These are phyloP conservation scores for Aphrophora alni DNA, from an alignment of 2,888 invertebrate genomes.

Conservation along the genomic window DNA sequence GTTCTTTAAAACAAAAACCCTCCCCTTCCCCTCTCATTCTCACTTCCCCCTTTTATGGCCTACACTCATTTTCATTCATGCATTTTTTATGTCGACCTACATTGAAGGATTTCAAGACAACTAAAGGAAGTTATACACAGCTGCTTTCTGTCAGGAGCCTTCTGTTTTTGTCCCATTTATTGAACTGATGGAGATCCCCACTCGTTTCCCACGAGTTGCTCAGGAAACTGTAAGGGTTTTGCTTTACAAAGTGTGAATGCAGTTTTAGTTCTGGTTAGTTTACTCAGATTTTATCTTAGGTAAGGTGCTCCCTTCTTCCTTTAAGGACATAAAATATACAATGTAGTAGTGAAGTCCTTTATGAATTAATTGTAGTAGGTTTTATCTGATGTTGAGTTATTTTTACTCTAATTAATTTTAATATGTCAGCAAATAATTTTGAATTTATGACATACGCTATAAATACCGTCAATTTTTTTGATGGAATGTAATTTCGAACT, in stretches of 20 bases:
- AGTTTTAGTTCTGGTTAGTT: neutral
- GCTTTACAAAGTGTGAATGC: neutral
- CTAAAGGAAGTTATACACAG: constrained; percentile 21
- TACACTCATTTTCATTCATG: constrained; percentile 33
- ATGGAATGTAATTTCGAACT: too few species aligned
- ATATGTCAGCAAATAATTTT: too few species aligned
- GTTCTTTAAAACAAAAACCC: constrained; percentile 23
- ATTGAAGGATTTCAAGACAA: constrained; percentile 11
- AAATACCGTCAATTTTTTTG: too few species aligned
- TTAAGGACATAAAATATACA: too few species aligned
- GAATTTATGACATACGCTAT: too few species aligned
- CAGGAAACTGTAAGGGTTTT: neutral
- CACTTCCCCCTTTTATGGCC: neutral
- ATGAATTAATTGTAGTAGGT: too few species aligned
- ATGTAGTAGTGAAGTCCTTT: too few species aligned
- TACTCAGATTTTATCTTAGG: neutral
- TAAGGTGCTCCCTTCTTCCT: too few species aligned
- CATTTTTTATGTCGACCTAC: constrained; percentile 31
- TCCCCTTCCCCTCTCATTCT: constrained; percentile 7
- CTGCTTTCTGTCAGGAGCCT: neutral
- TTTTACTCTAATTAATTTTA: too few species aligned
- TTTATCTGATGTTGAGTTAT: too few species aligned
- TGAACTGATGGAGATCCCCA: neutral
- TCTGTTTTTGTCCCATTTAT: too few species aligned
- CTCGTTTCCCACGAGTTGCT: neutral